Percentiles rank a stretch among this genome's conserved stretches.
Conservation (phyloP, 2,888 invertebrate genomes). For the Phytoseiulus persimilis region DNA sequence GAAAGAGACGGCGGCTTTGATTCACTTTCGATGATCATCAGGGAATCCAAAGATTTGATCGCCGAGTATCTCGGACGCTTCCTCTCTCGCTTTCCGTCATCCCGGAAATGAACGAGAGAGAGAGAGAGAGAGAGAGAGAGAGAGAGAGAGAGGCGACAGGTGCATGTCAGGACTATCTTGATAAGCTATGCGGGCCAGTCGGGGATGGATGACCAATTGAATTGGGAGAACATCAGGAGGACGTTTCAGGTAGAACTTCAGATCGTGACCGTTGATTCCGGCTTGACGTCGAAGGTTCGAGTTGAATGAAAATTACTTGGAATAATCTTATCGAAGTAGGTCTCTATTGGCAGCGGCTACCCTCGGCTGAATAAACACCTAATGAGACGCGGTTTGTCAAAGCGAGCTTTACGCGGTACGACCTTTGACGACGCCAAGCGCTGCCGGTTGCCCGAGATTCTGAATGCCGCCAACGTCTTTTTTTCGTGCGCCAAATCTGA, state of each 20-base stretch:
- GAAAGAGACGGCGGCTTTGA: neutral
- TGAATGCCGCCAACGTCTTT: neutral
- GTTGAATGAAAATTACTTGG: neutral
- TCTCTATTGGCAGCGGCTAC: neutral
- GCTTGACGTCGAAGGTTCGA: neutral
- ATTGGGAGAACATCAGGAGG: neutral
- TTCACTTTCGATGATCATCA: too few relatives aligned
- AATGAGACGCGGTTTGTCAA: neutral
- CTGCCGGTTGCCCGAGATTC: neutral
- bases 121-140: too few relatives aligned
- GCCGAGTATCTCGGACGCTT: too few relatives aligned
- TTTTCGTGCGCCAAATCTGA: conserved; percentile 5
- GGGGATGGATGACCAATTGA: too few relatives aligned
- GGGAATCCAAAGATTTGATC: too few relatives aligned
- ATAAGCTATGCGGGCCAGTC: too few relatives aligned
- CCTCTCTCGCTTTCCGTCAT: too few relatives aligned
- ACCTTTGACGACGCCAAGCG: neutral
- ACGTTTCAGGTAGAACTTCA: too few relatives aligned
- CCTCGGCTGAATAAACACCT: neutral
- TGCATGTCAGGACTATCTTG: too few relatives aligned
- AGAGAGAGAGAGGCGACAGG: too few relatives aligned
- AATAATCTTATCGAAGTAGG: neutral
- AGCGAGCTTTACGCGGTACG: neutral
- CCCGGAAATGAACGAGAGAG: too few relatives aligned
- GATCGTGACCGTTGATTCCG: neutral